Percentiles rank a stretch among this genome's conserved stretches.
These are phyloP conservation scores for Sipha maydis DNA, from an alignment of 2,888 invertebrate genomes.

Conservation along the genomic window DNA sequence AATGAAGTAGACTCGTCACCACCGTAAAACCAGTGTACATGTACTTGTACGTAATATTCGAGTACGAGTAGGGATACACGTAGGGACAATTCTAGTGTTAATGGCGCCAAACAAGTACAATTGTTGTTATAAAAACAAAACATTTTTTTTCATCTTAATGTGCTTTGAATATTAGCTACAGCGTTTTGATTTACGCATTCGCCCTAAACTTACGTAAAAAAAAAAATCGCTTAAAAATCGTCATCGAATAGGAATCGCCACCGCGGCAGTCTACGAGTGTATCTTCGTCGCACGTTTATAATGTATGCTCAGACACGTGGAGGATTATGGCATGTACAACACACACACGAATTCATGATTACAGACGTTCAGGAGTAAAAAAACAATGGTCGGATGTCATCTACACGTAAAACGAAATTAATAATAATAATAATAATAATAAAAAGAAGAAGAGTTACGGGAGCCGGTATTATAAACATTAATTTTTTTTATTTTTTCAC, in stretches of 20 bases:
- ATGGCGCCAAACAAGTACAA: too few relatives aligned
- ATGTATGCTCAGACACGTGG: constrained; percentile 42
- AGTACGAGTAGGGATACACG: too few relatives aligned
- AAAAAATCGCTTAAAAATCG: not conserved
- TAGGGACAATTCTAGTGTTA: too few relatives aligned
- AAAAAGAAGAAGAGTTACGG: too few relatives aligned
- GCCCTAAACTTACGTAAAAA: not conserved
- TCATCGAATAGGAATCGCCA: not conserved
- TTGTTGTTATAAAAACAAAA: too few relatives aligned
- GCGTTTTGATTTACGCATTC: not conserved
- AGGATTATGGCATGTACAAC: not conserved
- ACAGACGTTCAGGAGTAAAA: not conserved
- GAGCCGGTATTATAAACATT: too few relatives aligned
- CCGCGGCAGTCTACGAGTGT: not conserved
- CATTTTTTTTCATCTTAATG: too few relatives aligned
- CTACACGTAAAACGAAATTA: constrained; percentile 21
- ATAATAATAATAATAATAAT: not conserved
- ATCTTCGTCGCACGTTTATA: constrained; percentile 1
- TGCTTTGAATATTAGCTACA: too few relatives aligned
- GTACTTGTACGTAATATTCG: too few relatives aligned
- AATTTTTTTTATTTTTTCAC: not conserved
- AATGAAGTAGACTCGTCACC: too few relatives aligned
- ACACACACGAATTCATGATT: not conserved
- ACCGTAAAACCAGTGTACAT: too few relatives aligned
- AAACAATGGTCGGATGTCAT: constrained; percentile 51